phyloP scores from a whole-genome alignment of 1,140 invertebrate genomes.

The Pectinophora gossypiella region DNA sequence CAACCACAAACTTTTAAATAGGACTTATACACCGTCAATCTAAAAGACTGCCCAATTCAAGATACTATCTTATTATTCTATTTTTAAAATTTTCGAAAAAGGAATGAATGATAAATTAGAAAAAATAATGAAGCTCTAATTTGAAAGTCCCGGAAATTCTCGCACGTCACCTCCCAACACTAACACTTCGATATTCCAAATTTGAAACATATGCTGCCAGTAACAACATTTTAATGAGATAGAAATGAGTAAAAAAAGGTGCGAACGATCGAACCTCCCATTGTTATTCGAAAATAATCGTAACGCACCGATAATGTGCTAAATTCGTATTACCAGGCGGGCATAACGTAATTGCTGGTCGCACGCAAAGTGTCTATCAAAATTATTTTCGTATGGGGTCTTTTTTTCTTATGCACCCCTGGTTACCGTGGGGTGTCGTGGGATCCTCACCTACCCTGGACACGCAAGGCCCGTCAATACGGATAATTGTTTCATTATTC shows the following conservation, averaged over 20 bases:
- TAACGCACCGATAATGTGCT: constrained; percentile 60
- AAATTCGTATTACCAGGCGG: constrained; percentile 53
- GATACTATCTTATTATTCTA: too few species aligned
- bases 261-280: constrained; percentile 47
- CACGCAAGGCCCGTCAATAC: constrained; percentile 61
- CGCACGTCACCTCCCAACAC: background rate
- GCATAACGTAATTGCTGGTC: constrained; percentile 49
- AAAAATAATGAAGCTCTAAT: too few species aligned
- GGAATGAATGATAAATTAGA: too few species aligned
- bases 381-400: constrained; percentile 59
- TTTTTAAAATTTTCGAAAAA: too few species aligned
- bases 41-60: too few species aligned
- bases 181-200: background rate
- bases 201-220: constrained; percentile 19
- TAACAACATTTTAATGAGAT: constrained; percentile 55
- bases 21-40: too few species aligned
- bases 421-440: constrained; percentile 30
- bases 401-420: constrained; percentile 57
- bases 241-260: constrained; percentile 45
- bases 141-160: too few species aligned
- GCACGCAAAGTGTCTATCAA: constrained; percentile 71
- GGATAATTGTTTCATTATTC: constrained; percentile 72
- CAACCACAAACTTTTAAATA: too few species aligned
- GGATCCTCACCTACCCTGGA: constrained; percentile 25
- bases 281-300: constrained; percentile 38